A percentile compares a stretch with the other conserved stretches of the same genome.
phyloP scores from a whole-genome alignment of 2,113 vertebrate genomes.

The Muscicapa adusta region DNA sequence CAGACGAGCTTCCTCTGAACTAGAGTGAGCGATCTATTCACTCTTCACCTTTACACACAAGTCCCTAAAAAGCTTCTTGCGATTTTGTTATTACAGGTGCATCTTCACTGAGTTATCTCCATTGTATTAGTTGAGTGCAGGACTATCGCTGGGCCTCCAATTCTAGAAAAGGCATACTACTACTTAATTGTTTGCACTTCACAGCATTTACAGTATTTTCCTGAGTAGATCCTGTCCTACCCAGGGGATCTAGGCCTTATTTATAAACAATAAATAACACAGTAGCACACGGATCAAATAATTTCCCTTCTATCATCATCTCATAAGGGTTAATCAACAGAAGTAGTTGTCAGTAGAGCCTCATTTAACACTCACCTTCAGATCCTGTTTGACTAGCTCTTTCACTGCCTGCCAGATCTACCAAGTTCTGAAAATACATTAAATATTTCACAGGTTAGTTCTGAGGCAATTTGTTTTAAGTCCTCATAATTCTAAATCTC shows the following conservation, averaged over 20 bases:
- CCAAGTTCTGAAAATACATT: constrained; percentile 82
- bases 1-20: not conserved
- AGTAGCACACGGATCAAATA: not conserved
- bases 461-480: not conserved
- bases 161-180: not conserved
- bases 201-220: not conserved
- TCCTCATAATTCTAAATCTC: not conserved
- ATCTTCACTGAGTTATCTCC: not conserved
- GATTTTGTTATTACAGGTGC: not conserved
- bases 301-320: not conserved
- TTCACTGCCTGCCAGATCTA: constrained; percentile 94
- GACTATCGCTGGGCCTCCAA: not conserved
- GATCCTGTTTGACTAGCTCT: constrained; percentile 93
- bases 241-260: not conserved
- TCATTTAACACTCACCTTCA: constrained; percentile 79
- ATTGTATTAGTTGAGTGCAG: not conserved
- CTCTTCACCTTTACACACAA: not conserved
- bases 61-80: not conserved
- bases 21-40: not conserved
- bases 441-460: constrained; percentile 1
- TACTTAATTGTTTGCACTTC: not conserved
- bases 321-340: not conserved
- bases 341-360: not conserved
- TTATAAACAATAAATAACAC: not conserved
- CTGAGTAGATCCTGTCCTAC: not conserved